Percentiles rank a stretch among this genome's conserved stretches.
Conservation (phyloP, 2,888 invertebrate genomes). For the Drosophila quinaria region DNA sequence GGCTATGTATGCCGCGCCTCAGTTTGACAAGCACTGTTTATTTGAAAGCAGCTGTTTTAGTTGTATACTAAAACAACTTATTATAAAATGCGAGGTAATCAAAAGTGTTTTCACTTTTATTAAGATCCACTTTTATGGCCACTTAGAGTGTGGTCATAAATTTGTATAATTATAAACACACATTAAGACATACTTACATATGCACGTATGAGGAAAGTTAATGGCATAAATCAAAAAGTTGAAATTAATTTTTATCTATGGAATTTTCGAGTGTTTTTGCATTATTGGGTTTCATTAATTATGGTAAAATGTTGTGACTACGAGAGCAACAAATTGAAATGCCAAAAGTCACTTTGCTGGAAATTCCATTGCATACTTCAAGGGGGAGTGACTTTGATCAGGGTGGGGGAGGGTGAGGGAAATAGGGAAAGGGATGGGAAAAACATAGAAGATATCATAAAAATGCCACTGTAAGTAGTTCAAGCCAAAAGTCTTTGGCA, state of each 20-base stretch:
- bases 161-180: conserved; percentile 14
- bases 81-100: conserved; percentile 14
- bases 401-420: neutral
- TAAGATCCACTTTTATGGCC: conserved; percentile 34
- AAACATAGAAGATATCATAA: conserved; percentile 73
- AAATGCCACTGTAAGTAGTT: conserved; percentile 81
- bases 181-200: neutral
- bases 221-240: conserved; percentile 58
- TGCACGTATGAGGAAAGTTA: conserved; percentile 15
- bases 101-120: conserved; percentile 39
- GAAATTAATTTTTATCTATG: conserved; percentile 68
- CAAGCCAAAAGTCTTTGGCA: conserved; percentile 47
- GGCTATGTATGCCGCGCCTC: too few species aligned
- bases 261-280: conserved; percentile 42
- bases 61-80: neutral
- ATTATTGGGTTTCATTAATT: conserved; percentile 70
- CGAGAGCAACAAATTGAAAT: conserved; percentile 1
- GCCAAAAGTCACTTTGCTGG: conserved; percentile 35
- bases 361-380: conserved; percentile 63
- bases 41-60: conserved; percentile 35
- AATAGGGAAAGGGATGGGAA: conserved; percentile 9
- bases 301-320: conserved; percentile 46
- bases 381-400: neutral
- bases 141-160: conserved; percentile 26
- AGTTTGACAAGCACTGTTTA: conserved; percentile 23